phyloP scores from a whole-genome alignment of 2,113 vertebrate species.

The Zapornia atra region DNA sequence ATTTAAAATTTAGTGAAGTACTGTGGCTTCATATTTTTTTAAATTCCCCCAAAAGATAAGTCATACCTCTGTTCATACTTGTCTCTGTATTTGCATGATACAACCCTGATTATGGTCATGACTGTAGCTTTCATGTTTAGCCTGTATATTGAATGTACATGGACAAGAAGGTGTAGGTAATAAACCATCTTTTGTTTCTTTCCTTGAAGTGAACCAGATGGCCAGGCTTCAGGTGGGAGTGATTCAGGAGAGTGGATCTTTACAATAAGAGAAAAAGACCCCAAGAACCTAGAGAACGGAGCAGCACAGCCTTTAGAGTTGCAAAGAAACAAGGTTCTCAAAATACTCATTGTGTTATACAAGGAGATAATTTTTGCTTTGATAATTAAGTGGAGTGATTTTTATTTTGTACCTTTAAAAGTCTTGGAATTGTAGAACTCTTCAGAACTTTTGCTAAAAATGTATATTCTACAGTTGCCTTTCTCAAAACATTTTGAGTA shows the following conservation, averaged over 20 bases:
- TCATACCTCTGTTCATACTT: background rate
- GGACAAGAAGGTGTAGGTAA: background rate
- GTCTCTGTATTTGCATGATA: background rate
- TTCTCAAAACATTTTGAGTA: background rate
- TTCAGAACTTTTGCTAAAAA: background rate
- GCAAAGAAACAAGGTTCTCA: constrained; percentile 77
- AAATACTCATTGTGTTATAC: background rate
- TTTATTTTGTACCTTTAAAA: background rate
- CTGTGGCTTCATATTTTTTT: background rate
- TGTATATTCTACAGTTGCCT: background rate
- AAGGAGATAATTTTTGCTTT: background rate
- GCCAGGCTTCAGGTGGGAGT: constrained; percentile 84
- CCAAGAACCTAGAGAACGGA: constrained; percentile 84
- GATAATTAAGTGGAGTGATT: background rate
- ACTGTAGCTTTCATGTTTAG: background rate
- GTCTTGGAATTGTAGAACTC: background rate
- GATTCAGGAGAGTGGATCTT: constrained; percentile 89
- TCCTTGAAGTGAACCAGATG: constrained; percentile 83
- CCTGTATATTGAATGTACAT: background rate
- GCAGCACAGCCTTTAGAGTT: constrained; percentile 77
- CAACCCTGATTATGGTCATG: background rate
- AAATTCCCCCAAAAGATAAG: background rate
- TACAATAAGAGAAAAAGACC: constrained; percentile 88
- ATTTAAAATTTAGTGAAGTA: background rate
- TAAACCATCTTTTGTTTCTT: background rate